Evolutionary conservation across 2,888 invertebrate genomes (phyloP).

Genomic region (Scrobipalpa atriplicella): DNA sequence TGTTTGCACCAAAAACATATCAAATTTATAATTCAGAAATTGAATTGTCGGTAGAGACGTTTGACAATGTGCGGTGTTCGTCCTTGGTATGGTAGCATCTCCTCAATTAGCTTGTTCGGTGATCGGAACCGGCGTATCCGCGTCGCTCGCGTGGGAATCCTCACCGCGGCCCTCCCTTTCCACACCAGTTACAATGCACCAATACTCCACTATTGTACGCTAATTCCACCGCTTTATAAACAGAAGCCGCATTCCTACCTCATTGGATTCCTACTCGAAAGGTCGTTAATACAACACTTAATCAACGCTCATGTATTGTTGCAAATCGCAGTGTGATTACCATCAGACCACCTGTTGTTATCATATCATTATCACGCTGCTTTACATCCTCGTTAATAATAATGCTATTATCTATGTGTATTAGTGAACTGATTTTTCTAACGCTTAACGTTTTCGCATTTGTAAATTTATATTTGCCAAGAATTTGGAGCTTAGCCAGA

Average conservation of each 20-base stretch:
- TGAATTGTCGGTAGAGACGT: not conserved
- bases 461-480: slow-evolving; percentile 40
- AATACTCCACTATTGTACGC: slow-evolving; percentile 23
- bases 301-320: slow-evolving; percentile 16
- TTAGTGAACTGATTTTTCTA: not conserved
- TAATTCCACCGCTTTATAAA: slow-evolving; percentile 20
- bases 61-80: slow-evolving; percentile 38
- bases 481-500: slow-evolving; percentile 55
- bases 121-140: slow-evolving; percentile 75
- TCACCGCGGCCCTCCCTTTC: slow-evolving; percentile 54
- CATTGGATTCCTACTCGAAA: not conserved
- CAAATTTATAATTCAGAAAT: not conserved
- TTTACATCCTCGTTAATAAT: slow-evolving; percentile 10
- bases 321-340: slow-evolving; percentile 18
- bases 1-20: not conserved
- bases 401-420: slow-evolving; percentile 24
- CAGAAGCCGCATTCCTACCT: slow-evolving; percentile 20
- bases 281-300: slow-evolving; percentile 6
- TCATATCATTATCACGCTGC: slow-evolving; percentile 18
- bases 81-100: slow-evolving; percentile 62
- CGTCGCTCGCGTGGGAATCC: slow-evolving; percentile 70
- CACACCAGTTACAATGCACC: slow-evolving; percentile 42
- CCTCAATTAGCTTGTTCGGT: slow-evolving; percentile 74
- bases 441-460: not conserved
- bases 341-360: slow-evolving; percentile 29